Percentiles rank a stretch among this genome's conserved stretches.
Conservation (phyloP, 2,113 vertebrate species). For the Circaetus cinerascens region DNA sequence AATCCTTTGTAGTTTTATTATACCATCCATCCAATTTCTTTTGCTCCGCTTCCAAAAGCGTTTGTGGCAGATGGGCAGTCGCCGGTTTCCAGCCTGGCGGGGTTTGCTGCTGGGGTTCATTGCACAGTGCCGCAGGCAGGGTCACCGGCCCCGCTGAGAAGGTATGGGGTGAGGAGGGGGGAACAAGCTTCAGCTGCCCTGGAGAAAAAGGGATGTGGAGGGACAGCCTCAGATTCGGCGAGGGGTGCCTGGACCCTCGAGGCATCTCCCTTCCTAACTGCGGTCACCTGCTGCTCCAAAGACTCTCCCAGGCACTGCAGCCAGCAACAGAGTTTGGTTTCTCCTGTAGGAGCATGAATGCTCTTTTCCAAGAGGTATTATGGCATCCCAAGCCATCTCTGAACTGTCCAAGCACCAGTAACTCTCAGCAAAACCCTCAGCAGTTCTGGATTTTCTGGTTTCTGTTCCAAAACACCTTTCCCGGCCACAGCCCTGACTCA, state of each 20-base stretch:
- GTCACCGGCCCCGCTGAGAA: neutral
- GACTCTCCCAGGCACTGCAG: neutral
- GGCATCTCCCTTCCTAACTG: neutral
- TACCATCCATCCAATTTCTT: neutral
- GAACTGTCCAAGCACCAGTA: neutral
- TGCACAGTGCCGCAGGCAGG: neutral
- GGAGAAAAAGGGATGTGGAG: neutral
- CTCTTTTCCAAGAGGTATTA: neutral
- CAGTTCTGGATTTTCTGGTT: neutral
- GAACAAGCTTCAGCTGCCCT: neutral
- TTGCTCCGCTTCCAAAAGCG: neutral
- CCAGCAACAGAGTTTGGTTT: neutral
- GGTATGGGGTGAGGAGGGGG: neutral
- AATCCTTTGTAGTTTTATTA: constrained; percentile 6
- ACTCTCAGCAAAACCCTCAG: neutral
- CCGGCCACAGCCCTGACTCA: neutral
- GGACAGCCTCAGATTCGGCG: neutral
- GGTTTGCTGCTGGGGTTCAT: neutral
- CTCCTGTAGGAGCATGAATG: neutral
- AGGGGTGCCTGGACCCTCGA: rapidly evolving
- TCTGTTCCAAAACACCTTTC: neutral
- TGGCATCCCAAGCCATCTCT: neutral
- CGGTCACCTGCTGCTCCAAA: neutral
- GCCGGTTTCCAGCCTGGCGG: neutral
- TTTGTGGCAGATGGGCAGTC: neutral